Evolutionary conservation across 2,797 vertebrate genomes (phyloP).

Genomic region (Podarcis lilfordi): DNA sequence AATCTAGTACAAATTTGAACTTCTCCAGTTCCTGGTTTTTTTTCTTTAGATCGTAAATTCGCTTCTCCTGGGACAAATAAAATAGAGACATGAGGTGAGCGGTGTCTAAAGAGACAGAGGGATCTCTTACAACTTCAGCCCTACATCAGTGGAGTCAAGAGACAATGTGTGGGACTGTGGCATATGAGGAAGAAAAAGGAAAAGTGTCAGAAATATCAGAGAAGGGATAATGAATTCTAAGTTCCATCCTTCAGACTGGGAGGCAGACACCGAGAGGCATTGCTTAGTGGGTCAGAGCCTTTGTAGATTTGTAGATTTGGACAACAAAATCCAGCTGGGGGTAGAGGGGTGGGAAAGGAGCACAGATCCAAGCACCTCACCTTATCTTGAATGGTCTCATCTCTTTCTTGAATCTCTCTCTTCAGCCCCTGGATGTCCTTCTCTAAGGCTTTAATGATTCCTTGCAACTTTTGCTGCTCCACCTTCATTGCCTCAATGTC

Average conservation of each 20-base stretch:
- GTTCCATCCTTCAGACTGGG: neutral
- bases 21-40: constrained; percentile 89
- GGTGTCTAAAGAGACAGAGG: neutral
- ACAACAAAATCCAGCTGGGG: neutral
- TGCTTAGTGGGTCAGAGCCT: neutral
- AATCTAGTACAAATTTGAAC: constrained; percentile 86
- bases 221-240: neutral
- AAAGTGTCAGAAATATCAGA: neutral
- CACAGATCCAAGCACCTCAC: constrained; percentile 69
- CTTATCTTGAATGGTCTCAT: constrained; percentile 89
- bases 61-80: constrained; percentile 79
- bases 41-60: constrained; percentile 84
- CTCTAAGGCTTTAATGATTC: constrained; percentile 85
- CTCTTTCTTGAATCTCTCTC: constrained; percentile 85
- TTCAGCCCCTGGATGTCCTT: constrained; percentile 86
- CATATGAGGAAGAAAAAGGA: neutral
- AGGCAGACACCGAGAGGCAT: neutral
- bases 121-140: neutral
- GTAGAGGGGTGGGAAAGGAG: neutral
- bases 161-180: neutral
- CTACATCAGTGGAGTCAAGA: neutral
- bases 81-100: neutral
- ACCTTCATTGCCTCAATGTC: constrained; percentile 83
- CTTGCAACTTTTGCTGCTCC: constrained; percentile 86
- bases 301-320: neutral